Percentiles rank a stretch among this genome's conserved stretches.
Conservation (phyloP, 2,113 vertebrate genomes). For the Erythrocebus patas region DNA sequence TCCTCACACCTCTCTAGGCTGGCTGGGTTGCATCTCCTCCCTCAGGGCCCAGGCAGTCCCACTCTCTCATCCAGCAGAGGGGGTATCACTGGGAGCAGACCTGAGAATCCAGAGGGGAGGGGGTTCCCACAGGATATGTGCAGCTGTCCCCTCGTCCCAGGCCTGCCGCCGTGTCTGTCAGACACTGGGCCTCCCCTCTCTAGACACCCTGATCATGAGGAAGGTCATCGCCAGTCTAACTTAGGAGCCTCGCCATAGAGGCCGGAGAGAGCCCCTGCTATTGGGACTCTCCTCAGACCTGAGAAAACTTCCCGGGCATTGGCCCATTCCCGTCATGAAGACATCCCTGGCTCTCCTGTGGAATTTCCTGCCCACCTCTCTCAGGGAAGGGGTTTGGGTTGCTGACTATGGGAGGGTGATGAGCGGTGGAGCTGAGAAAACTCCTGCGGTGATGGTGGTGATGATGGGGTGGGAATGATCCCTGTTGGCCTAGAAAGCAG, state of each 20-base stretch:
- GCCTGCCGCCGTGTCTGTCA: not conserved
- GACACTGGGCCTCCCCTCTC: not conserved
- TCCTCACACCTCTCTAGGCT: not conserved
- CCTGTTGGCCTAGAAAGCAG: not conserved
- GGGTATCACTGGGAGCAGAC: not conserved
- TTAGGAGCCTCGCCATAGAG: not conserved
- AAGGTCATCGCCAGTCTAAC: not conserved
- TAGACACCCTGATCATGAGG: not conserved
- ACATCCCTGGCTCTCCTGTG: not conserved
- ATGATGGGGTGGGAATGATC: not conserved
- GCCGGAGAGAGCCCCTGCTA: not conserved
- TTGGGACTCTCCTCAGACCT: not conserved
- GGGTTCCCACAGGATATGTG: not conserved
- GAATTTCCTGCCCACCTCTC: not conserved
- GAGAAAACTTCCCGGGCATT: not conserved
- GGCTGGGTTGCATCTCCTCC: not conserved
- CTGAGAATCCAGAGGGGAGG: not conserved
- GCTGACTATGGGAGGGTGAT: not conserved
- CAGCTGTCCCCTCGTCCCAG: not conserved
- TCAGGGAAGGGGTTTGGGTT: slow-evolving; percentile 28
- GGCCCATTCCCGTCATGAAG: not conserved
- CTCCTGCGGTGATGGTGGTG: not conserved
- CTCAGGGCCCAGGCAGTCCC: not conserved
- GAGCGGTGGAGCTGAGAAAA: not conserved
- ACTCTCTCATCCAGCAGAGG: not conserved